Conservation (phyloP, 2,888 invertebrate species). For the Vesta saturnalis region DNA sequence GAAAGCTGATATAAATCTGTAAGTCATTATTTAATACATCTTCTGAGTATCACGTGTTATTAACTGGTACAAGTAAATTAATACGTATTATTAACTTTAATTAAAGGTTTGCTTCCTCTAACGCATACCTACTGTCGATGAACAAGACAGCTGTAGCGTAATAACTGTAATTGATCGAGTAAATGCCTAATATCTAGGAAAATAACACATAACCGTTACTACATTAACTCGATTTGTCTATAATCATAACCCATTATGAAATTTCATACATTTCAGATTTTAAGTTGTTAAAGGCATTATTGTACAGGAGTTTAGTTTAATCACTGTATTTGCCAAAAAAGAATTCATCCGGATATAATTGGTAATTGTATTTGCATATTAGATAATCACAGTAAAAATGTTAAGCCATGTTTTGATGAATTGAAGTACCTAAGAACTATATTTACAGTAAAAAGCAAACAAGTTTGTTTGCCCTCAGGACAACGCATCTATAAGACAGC, state of each 20-base stretch:
- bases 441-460: constrained; percentile 35
- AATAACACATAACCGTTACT: not conserved
- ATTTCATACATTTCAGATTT: not conserved
- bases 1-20: no score
- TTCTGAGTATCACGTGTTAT: not conserved
- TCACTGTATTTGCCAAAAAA: constrained; percentile 15
- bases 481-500: constrained; percentile 33
- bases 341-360: constrained; percentile 18
- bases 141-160: constrained; percentile 26
- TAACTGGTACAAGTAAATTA: not conserved
- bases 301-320: not conserved
- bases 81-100: constrained; percentile 11
- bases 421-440: constrained; percentile 32
- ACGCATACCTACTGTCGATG: constrained; percentile 13
- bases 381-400: no score
- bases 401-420: no score
- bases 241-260: constrained; percentile 16
- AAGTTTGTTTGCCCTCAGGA: constrained; percentile 34
- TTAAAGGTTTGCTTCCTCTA: constrained; percentile 14
- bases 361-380: constrained; percentile 21
- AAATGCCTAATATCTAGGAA: constrained; percentile 11
- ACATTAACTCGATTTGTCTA: not conserved
- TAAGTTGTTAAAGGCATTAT: not conserved
- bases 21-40: not conserved
- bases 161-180: constrained; percentile 26